These are phyloP conservation scores for Drosophila orosa DNA, from an alignment of 1,140 invertebrate genomes.

Conservation along the genomic window DNA sequence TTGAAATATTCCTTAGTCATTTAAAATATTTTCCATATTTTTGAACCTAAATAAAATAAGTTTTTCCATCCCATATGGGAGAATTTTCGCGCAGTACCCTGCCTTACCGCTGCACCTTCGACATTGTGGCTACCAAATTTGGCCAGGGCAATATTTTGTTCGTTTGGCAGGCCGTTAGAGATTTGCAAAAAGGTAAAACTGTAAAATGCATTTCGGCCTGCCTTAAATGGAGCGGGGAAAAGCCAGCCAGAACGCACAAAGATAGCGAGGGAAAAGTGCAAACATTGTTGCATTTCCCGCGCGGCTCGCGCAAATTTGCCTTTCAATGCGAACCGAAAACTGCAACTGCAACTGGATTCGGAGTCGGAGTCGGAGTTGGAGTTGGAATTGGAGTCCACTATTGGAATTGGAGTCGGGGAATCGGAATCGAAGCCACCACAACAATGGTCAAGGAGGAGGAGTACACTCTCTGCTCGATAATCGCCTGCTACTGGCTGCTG, in stretches of 20 bases:
- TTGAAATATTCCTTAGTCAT: not conserved
- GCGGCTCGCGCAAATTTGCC: slow-evolving; percentile 41
- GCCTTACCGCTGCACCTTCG: slow-evolving; percentile 14
- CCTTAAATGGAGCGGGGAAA: slow-evolving; percentile 76
- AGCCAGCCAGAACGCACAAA: slow-evolving; percentile 63
- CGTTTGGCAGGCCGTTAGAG: slow-evolving; percentile 67
- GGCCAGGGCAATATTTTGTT: slow-evolving; percentile 74
- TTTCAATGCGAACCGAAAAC: slow-evolving; percentile 36
- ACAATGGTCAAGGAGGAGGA: slow-evolving; percentile 9
- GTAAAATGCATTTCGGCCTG: slow-evolving; percentile 75
- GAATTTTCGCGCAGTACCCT: slow-evolving; percentile 14
- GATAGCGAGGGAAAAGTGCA: slow-evolving; percentile 67
- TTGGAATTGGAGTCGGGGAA: slow-evolving; percentile 9
- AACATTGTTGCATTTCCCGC: slow-evolving; percentile 50
- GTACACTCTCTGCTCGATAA: slow-evolving; percentile 10
- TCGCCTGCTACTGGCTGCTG: slow-evolving; percentile 35
- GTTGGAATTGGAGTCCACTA: not conserved
- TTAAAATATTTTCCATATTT: not conserved
- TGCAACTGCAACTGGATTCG: slow-evolving; percentile 18
- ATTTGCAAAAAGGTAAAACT: slow-evolving; percentile 67
- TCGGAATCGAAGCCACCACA: slow-evolving; percentile 10
- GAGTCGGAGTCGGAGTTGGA: not conserved
- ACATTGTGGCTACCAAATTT: slow-evolving; percentile 66
- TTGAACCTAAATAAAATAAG: no score
- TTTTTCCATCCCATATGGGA: not conserved